phyloP scores from a whole-genome alignment of 1,140 invertebrate genomes.

The Drosophila arizonae region DNA sequence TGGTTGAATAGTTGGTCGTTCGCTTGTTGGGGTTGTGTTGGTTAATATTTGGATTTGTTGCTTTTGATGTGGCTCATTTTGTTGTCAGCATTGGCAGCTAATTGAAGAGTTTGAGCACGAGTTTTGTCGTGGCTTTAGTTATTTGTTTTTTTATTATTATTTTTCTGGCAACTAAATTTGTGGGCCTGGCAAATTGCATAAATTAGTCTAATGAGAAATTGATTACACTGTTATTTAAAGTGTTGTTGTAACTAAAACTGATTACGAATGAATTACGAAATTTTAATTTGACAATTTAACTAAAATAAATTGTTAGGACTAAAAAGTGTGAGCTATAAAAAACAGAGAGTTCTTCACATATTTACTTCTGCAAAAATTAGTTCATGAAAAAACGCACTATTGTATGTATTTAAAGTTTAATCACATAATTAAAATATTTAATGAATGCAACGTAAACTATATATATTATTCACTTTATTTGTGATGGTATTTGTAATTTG shows the following conservation, averaged over 20 bases:
- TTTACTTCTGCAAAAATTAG: too few relatives aligned
- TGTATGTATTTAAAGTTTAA: too few relatives aligned
- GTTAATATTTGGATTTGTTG: slow-evolving; percentile 48
- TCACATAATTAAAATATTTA: too few relatives aligned
- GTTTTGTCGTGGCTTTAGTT: neutral
- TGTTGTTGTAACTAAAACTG: slow-evolving; percentile 9
- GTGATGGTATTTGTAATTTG: too few relatives aligned
- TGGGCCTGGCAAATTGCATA: slow-evolving; percentile 16
- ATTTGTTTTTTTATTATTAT: too few relatives aligned
- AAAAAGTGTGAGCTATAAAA: too few relatives aligned
- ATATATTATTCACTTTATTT: too few relatives aligned
- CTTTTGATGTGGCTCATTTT: slow-evolving; percentile 50
- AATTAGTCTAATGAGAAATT: slow-evolving; percentile 15
- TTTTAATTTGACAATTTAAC: neutral
- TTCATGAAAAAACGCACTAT: too few relatives aligned
- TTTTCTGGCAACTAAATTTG: neutral
- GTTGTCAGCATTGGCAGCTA: slow-evolving; percentile 29
- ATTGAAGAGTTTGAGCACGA: slow-evolving; percentile 13
- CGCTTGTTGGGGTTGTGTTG: slow-evolving; percentile 11
- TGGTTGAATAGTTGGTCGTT: slow-evolving; percentile 31
- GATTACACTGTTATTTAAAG: slow-evolving; percentile 23
- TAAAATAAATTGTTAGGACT: too few relatives aligned
- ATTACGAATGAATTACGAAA: slow-evolving; percentile 2
- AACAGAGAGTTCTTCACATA: too few relatives aligned
- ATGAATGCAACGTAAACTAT: too few relatives aligned